phyloP scores from a whole-genome alignment of 92 coral and sea anemone species.

The Palythoa heliodiscus region DNA sequence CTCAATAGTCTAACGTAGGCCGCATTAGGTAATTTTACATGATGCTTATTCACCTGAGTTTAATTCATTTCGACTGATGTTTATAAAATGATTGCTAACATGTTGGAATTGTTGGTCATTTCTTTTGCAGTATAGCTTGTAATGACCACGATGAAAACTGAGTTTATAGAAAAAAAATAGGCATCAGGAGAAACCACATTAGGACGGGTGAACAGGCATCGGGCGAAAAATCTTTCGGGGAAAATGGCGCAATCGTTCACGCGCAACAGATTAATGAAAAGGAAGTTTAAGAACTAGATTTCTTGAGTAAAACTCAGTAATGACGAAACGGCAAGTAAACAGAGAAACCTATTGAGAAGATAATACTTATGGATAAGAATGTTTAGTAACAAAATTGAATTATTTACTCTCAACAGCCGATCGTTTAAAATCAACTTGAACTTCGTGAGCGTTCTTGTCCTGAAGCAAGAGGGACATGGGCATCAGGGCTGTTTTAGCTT shows the following conservation, averaged over 20 bases:
- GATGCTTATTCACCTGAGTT: neutral
- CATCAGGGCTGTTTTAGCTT: conserved; percentile 29
- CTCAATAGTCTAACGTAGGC: neutral
- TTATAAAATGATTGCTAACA: neutral
- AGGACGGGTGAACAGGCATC: conserved; percentile 16
- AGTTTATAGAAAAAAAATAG: neutral
- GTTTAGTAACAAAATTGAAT: neutral
- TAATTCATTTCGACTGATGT: neutral
- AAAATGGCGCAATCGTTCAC: conserved; percentile 15
- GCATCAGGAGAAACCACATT: neutral
- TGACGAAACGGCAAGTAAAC: neutral
- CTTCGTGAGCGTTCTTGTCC: conserved; percentile 18
- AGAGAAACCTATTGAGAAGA: neutral
- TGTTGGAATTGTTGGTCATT: neutral
- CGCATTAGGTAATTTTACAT: neutral
- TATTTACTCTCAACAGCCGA: conserved; percentile 6
- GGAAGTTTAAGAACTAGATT: neutral
- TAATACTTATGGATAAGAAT: neutral
- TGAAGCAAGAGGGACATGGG: conserved; percentile 16
- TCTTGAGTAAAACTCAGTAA: neutral
- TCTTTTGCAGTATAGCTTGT: neutral
- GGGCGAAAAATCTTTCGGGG: conserved; percentile 1
- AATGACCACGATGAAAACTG: neutral
- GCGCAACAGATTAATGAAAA: conserved; percentile 7
- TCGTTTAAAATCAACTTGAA: conserved; percentile 2